Evolutionary conservation across 2,888 invertebrate genomes (phyloP).

Genomic region (Sarcophaga variegata): DNA sequence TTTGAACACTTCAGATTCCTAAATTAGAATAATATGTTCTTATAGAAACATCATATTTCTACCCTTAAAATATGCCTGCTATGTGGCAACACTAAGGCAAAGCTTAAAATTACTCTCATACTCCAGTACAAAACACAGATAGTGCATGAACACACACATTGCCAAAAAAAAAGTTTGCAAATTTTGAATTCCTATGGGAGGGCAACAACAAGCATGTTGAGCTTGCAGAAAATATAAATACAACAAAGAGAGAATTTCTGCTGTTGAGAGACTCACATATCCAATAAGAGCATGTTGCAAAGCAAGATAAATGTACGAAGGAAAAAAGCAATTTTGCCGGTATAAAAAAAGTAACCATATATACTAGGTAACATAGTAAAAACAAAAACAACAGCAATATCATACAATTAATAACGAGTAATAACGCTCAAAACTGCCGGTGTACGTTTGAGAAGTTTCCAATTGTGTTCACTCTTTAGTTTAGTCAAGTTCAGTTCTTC

Average conservation of each 20-base stretch:
- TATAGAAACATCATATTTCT: too few relatives aligned
- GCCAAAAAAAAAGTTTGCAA: slow-evolving; percentile 14
- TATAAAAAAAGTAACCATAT: slow-evolving; percentile 17
- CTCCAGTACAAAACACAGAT: too few relatives aligned
- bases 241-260: slow-evolving; percentile 19
- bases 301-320: not conserved
- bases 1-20: too few relatives aligned
- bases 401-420: slow-evolving; percentile 58
- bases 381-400: slow-evolving; percentile 41
- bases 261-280: not conserved
- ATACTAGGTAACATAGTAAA: slow-evolving; percentile 30
- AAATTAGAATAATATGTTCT: too few relatives aligned
- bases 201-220: slow-evolving; percentile 58
- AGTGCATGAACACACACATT: not conserved
- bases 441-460: slow-evolving; percentile 68
- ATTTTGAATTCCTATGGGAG: slow-evolving; percentile 11
- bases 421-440: slow-evolving; percentile 56
- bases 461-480: slow-evolving; percentile 46
- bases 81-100: too few relatives aligned
- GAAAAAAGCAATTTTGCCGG: slow-evolving; percentile 55
- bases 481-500: slow-evolving; percentile 73
- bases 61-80: too few relatives aligned
- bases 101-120: too few relatives aligned
- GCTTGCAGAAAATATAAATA: slow-evolving; percentile 54
- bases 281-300: not conserved